Percentiles rank a stretch among this genome's conserved stretches.
These are phyloP conservation scores for Falcaria lacertinaria DNA, from an alignment of 2,888 invertebrate species.

Conservation along the genomic window DNA sequence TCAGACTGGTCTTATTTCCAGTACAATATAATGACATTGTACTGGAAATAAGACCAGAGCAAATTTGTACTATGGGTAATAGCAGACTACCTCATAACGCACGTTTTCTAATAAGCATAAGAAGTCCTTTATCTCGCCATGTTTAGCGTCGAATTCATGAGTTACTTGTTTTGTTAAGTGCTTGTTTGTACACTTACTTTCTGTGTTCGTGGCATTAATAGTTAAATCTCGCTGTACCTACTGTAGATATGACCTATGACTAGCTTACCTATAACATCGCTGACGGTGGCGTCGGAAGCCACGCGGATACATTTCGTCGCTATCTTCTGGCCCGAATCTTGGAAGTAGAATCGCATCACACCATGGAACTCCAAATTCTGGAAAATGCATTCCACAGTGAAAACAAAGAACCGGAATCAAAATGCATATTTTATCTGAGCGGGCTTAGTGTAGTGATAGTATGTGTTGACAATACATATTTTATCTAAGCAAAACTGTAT, in stretches of 20 bases:
- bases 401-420: slow-evolving; percentile 4
- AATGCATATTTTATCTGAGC: background rate
- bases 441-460: background rate
- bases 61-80: too few species aligned
- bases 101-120: too few species aligned
- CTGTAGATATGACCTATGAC: slow-evolving; percentile 9
- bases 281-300: slow-evolving; percentile 96
- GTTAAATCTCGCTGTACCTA: background rate
- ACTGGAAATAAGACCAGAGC: too few species aligned
- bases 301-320: slow-evolving; percentile 99
- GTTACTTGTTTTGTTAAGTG: background rate
- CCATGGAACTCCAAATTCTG: slow-evolving; percentile 99
- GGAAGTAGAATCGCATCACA: slow-evolving; percentile 99
- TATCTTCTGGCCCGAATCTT: slow-evolving; percentile 99
- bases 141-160: background rate
- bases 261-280: slow-evolving; percentile 91
- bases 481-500: slow-evolving; percentile 4
- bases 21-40: too few species aligned
- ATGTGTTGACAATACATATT: background rate
- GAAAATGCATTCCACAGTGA: slow-evolving; percentile 31
- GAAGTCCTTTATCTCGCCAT: background rate
- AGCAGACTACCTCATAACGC: too few species aligned
- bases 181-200: background rate
- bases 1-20: too few species aligned
- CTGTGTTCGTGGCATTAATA: background rate